phyloP scores from a whole-genome alignment of 2,888 invertebrate species.

The Leucophora obtusa region DNA sequence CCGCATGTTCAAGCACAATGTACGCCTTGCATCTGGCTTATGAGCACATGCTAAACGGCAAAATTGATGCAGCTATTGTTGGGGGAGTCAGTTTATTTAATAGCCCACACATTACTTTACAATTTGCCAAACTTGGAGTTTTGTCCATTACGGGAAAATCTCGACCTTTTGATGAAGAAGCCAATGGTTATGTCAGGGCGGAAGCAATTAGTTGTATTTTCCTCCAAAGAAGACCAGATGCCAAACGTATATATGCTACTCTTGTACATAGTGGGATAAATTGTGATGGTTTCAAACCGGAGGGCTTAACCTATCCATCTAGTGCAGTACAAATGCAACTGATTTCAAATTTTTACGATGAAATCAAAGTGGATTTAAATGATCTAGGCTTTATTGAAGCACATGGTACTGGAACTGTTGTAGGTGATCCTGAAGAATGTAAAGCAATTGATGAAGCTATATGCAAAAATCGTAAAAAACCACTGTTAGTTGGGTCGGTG shows the following conservation, averaged over 20 bases:
- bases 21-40: conserved; percentile 91
- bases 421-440: conserved; percentile 96
- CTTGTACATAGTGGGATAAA: conserved; percentile 88
- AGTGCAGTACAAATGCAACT: conserved; percentile 83
- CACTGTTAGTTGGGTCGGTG: conserved; percentile 91
- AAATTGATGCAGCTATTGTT: conserved; percentile 93
- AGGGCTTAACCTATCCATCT: conserved; percentile 85
- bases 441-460: conserved; percentile 89
- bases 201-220: conserved; percentile 86
- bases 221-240: conserved; percentile 85
- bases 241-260: conserved; percentile 84
- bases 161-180: conserved; percentile 92
- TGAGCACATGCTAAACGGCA: conserved; percentile 86
- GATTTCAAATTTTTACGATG: conserved; percentile 83
- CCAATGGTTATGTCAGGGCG: conserved; percentile 89
- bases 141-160: conserved; percentile 91
- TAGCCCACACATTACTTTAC: conserved; percentile 92
- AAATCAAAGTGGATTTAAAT: conserved; percentile 85
- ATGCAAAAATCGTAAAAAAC: conserved; percentile 85
- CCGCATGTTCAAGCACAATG: conserved; percentile 96
- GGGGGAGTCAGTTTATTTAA: conserved; percentile 92
- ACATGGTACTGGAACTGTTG: conserved; percentile 89
- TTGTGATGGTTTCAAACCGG: conserved; percentile 87
- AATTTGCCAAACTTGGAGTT: conserved; percentile 89
- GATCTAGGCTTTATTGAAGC: conserved; percentile 89